Conservation (phyloP, 2,888 invertebrate genomes). For the Didymodactylos carnosus region DNA sequence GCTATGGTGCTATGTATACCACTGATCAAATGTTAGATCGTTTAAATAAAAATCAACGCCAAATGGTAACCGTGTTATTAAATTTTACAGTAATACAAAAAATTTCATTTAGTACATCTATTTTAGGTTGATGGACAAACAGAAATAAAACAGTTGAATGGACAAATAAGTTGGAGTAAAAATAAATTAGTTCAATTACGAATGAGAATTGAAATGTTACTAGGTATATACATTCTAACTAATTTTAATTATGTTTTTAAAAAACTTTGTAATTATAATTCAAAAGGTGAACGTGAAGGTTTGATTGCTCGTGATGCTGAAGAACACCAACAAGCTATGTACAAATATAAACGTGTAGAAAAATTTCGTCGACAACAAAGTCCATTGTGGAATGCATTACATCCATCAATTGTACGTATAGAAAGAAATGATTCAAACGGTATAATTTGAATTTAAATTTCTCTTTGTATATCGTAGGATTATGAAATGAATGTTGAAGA, state of each 20-base stretch:
- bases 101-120: not conserved
- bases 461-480: constrained; percentile 20
- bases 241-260: not conserved
- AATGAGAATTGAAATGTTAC: not conserved
- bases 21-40: not conserved
- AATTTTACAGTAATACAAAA: not conserved
- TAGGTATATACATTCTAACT: not conserved
- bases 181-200: not conserved
- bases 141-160: not conserved
- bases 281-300: not conserved
- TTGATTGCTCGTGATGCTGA: not conserved
- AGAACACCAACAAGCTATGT: not conserved
- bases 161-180: not conserved
- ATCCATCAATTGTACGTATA: constrained; percentile 23
- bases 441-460: not conserved
- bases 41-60: not conserved
- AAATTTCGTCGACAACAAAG: constrained; percentile 27
- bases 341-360: not conserved
- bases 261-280: not conserved
- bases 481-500: constrained; percentile 29
- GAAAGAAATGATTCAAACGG: too few species aligned
- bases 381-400: constrained; percentile 24
- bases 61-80: not conserved
- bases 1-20: not conserved
- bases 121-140: not conserved